phyloP scores from a whole-genome alignment of 2,113 vertebrate species.

The Amphiprion ocellaris region DNA sequence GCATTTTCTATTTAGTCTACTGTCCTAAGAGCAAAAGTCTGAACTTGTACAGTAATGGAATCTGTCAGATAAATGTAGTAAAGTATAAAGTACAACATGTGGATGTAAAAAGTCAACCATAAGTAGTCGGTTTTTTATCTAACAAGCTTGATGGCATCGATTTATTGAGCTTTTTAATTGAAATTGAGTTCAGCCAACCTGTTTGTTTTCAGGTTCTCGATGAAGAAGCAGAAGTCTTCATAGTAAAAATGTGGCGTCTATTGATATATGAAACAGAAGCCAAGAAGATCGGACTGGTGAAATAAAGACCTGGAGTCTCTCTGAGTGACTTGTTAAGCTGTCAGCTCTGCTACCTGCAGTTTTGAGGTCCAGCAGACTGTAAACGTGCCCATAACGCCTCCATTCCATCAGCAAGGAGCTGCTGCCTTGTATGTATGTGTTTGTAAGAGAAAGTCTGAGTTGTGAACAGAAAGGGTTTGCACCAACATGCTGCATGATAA shows the following conservation, averaged over 20 bases:
- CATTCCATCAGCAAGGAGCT: conserved; percentile 67
- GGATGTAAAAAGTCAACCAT: no score
- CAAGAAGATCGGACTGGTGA: conserved; percentile 99
- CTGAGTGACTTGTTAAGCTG: conserved; percentile 42
- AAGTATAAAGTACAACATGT: no score
- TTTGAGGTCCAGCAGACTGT: conserved; percentile 51
- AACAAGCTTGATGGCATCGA: no score
- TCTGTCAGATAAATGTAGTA: no score
- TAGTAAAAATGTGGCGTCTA: conserved; percentile 99
- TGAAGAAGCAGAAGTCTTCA: conserved; percentile 99
- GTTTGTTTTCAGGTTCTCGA: conserved; percentile 91
- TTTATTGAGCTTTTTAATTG: neutral
- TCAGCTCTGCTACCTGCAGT: conserved; percentile 28
- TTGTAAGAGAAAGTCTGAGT: conserved; percentile 41
- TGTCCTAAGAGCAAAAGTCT: no score
- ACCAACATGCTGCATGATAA: conserved; percentile 74
- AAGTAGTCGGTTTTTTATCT: no score
- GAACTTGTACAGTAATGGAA: no score
- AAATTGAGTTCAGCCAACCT: neutral
- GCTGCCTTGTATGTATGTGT: conserved; percentile 55
- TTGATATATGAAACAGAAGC: conserved; percentile 99
- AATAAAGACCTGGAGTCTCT: conserved; percentile 84
- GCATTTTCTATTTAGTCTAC: no score
- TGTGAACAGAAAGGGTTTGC: conserved; percentile 58
- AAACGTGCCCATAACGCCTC: conserved; percentile 48